phyloP scores from a whole-genome alignment of 2,797 vertebrate genomes.

The Malacoraja senta region DNA sequence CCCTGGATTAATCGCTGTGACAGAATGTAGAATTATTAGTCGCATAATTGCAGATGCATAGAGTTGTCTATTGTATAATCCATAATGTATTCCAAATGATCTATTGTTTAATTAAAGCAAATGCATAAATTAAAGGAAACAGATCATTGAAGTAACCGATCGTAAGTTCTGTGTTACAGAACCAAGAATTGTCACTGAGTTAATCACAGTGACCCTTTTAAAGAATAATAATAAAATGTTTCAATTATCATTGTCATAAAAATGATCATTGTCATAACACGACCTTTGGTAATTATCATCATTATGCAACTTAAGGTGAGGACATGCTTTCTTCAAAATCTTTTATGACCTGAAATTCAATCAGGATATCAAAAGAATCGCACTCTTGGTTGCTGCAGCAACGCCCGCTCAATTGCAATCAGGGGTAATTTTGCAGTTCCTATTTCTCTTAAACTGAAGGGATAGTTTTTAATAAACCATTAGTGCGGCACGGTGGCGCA shows the following conservation, averaged over 20 bases:
- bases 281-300: background rate
- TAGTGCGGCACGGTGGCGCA: too few relatives aligned
- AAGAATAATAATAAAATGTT: slow-evolving; percentile 25
- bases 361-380: slow-evolving; percentile 6
- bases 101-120: background rate
- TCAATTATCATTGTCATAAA: slow-evolving; percentile 11
- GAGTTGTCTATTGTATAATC: background rate
- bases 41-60: background rate
- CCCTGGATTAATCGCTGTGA: background rate
- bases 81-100: background rate
- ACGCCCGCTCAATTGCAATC: background rate
- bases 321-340: background rate
- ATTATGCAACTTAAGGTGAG: background rate
- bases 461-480: background rate
- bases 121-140: background rate
- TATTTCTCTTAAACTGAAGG: background rate
- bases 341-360: slow-evolving; percentile 1
- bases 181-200: background rate
- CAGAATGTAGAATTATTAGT: background rate
- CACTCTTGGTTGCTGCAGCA: background rate
- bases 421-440: background rate
- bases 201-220: background rate
- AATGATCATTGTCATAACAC: background rate
- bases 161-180: background rate
- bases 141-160: background rate